These are phyloP conservation scores for Portunus trituberculatus DNA, from an alignment of 1,140 invertebrate species.

Conservation along the genomic window DNA sequence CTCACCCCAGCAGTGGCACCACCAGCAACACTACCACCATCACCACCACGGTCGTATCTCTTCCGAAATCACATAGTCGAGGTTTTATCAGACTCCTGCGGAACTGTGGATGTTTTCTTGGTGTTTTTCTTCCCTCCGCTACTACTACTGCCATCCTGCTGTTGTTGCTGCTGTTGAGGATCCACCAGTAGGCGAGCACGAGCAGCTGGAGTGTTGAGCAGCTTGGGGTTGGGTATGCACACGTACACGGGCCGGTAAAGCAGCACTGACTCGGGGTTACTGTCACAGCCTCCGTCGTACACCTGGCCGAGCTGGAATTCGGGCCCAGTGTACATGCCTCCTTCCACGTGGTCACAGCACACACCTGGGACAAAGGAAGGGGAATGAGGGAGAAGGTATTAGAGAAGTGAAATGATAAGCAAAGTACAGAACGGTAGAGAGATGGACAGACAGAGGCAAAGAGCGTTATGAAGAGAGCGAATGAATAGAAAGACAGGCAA, in stretches of 20 bases:
- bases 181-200: slow-evolving; percentile 52
- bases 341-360: slow-evolving; percentile 88
- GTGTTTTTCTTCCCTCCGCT: neutral
- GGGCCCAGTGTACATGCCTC: slow-evolving; percentile 90
- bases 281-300: slow-evolving; percentile 86
- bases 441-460: neutral
- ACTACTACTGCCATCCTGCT: neutral
- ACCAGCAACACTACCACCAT: neutral
- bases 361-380: slow-evolving; percentile 82
- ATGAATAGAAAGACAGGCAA: neutral
- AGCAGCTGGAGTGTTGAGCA: slow-evolving; percentile 58
- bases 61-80: neutral
- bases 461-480: neutral
- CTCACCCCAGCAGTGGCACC: neutral
- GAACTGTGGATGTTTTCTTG: neutral
- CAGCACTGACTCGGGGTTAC: slow-evolving; percentile 81
- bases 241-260: slow-evolving; percentile 87
- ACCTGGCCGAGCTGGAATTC: slow-evolving; percentile 91
- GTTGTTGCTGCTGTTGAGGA: neutral
- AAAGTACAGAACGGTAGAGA: neutral
- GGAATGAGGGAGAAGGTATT: neutral
- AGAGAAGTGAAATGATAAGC: neutral
- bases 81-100: neutral
- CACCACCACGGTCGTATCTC: neutral
- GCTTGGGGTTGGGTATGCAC: slow-evolving; percentile 80